Percentiles rank a stretch among this genome's conserved stretches.
Conservation (phyloP, 2,113 vertebrate genomes). For the Entelurus aequoreus region DNA sequence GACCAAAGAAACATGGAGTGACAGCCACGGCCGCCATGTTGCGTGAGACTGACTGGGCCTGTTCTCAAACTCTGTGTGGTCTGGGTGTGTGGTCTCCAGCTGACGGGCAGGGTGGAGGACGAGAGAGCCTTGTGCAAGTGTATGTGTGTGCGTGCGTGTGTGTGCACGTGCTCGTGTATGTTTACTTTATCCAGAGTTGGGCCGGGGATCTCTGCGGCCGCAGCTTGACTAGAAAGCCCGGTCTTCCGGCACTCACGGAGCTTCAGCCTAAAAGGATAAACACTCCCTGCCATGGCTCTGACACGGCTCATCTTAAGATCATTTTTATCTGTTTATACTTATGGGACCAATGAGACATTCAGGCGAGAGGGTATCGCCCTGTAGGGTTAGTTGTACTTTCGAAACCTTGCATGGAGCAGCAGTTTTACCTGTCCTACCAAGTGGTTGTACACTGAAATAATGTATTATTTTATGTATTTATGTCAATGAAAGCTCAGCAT, state of each 20-base stretch:
- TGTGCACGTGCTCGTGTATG: constrained; percentile 29
- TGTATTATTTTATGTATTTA: background rate
- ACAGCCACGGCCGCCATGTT: constrained; percentile 46
- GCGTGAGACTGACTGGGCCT: constrained; percentile 54
- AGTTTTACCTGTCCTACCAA: constrained; percentile 3
- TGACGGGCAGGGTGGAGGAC: constrained; percentile 52
- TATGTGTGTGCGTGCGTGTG: constrained; percentile 21
- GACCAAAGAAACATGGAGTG: constrained; percentile 40
- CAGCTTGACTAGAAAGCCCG: constrained; percentile 49
- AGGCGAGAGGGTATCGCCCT: constrained; percentile 5
- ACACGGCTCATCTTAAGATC: constrained; percentile 45
- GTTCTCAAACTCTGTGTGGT: constrained; percentile 70
- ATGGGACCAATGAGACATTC: constrained; percentile 30
- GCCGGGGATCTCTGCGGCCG: constrained; percentile 42
- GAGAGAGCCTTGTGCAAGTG: constrained; percentile 29
- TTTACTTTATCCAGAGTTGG: constrained; percentile 60
- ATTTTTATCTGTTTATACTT: constrained; percentile 38
- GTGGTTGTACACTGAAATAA: background rate
- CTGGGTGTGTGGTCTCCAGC: constrained; percentile 72
- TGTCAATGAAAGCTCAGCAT: background rate
- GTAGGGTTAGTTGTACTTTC: constrained; percentile 10
- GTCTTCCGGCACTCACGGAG: constrained; percentile 43
- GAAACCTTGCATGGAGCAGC: constrained; percentile 7
- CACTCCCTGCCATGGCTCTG: constrained; percentile 41
- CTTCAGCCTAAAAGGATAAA: constrained; percentile 50